A percentile compares a stretch with the other conserved stretches of the same genome.
Evolutionary conservation across 2,797 vertebrate genomes (phyloP).

Genomic region (Malacoctenus gilli): DNA sequence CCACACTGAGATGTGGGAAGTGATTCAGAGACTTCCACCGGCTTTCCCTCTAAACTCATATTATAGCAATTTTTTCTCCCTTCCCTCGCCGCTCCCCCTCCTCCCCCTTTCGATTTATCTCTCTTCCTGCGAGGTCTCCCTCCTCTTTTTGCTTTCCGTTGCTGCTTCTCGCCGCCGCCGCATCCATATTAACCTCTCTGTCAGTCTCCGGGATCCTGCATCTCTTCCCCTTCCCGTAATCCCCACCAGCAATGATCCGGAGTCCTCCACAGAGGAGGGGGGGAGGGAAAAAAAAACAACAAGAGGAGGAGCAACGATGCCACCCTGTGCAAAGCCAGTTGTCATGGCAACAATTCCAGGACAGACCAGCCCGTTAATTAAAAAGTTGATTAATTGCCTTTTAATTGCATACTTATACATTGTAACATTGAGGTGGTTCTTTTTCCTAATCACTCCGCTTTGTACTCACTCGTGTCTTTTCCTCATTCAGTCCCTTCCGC

Average conservation of each 20-base stretch:
- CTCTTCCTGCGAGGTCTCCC: conserved; percentile 4
- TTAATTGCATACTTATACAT: conserved; percentile 69
- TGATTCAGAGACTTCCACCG: conserved; percentile 39
- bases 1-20: conserved; percentile 18
- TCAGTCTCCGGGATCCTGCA: conserved; percentile 40
- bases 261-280: conserved; percentile 22
- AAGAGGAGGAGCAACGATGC: conserved; percentile 36
- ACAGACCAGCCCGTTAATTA: conserved; percentile 66
- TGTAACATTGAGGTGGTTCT: conserved; percentile 51
- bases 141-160: conserved; percentile 22
- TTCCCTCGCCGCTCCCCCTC: neutral
- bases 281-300: too few species aligned
- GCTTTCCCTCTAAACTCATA: conserved; percentile 42
- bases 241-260: conserved; percentile 35
- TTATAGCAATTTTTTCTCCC: conserved; percentile 1
- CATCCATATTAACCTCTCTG: conserved; percentile 57
- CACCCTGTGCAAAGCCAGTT: conserved; percentile 50
- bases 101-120: conserved; percentile 1
- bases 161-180: conserved; percentile 11
- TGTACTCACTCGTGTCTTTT: conserved; percentile 4
- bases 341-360: conserved; percentile 73
- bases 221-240: conserved; percentile 15
- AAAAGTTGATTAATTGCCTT: conserved; percentile 77
- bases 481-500: conserved; percentile 5
- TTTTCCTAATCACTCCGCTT: conserved; percentile 53